Percentiles rank a stretch among this genome's conserved stretches.
Conservation (phyloP, 2,113 vertebrate genomes). For the Pogona vitticeps region DNA sequence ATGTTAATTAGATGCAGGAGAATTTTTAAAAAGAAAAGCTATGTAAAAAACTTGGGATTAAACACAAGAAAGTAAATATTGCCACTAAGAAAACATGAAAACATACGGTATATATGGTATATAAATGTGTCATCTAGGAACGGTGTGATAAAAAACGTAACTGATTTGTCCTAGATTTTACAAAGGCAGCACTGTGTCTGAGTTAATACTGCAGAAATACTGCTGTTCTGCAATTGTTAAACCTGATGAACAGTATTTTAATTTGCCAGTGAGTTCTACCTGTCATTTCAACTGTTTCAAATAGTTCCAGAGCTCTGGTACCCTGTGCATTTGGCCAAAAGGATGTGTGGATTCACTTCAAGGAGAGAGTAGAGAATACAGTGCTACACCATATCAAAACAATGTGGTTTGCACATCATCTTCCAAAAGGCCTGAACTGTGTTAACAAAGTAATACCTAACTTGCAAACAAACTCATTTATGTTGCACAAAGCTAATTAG, state of each 20-base stretch:
- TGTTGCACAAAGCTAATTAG: neutral
- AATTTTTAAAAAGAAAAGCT: constrained; percentile 53
- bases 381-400: neutral
- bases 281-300: neutral
- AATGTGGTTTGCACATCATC: neutral
- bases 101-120: too few relatives aligned
- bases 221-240: neutral
- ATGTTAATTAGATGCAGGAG: constrained; percentile 67
- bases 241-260: neutral
- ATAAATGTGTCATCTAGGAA: neutral
- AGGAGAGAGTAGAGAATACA: neutral
- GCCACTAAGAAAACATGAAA: neutral
- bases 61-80: constrained; percentile 48
- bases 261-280: neutral
- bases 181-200: neutral
- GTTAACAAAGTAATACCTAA: neutral
- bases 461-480: neutral
- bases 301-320: neutral
- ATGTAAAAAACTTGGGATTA: constrained; percentile 28
- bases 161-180: neutral
- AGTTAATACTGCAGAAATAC: neutral
- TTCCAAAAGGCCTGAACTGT: neutral
- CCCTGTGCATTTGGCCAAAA: neutral
- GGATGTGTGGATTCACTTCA: neutral
- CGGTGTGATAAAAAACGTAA: neutral